A percentile compares a stretch with the other conserved stretches of the same genome.
phyloP scores from a whole-genome alignment of 2,888 invertebrate species.

The Melanotus villosus region DNA sequence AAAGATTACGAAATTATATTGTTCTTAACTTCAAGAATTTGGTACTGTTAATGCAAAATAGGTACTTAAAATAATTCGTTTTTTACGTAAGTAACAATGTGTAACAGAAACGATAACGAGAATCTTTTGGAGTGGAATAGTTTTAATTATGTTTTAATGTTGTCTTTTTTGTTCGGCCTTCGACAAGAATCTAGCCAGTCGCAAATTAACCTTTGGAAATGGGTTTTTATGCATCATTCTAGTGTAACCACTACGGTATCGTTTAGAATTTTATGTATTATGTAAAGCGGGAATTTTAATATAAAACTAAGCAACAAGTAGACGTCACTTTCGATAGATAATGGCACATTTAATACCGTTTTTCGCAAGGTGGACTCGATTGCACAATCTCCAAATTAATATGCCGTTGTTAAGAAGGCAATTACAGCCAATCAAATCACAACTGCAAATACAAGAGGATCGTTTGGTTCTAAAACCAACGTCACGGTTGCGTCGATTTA shows the following conservation, averaged over 20 bases:
- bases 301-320: neutral
- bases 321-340: neutral
- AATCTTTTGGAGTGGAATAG: conserved; percentile 17
- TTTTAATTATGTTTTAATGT: conserved; percentile 26
- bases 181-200: conserved; percentile 5
- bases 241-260: conserved; percentile 3
- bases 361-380: neutral
- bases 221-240: conserved; percentile 22
- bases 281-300: neutral
- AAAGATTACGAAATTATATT: too few species aligned
- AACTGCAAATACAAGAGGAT: conserved; percentile 2
- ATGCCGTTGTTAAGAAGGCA: conserved; percentile 14
- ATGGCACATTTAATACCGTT: neutral
- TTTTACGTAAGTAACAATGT: too few species aligned
- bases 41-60: too few species aligned
- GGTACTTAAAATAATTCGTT: too few species aligned
- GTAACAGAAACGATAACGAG: neutral
- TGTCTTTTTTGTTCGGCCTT: conserved; percentile 36
- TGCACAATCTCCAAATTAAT: neutral
- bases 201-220: conserved; percentile 44
- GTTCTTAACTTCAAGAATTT: too few species aligned
- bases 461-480: neutral
- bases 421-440: conserved; percentile 25
- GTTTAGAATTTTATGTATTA: conserved; percentile 10
- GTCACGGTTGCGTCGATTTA: conserved; percentile 4